phyloP scores from a whole-genome alignment of 1,140 invertebrate species.

The Drosophila bipectinata region DNA sequence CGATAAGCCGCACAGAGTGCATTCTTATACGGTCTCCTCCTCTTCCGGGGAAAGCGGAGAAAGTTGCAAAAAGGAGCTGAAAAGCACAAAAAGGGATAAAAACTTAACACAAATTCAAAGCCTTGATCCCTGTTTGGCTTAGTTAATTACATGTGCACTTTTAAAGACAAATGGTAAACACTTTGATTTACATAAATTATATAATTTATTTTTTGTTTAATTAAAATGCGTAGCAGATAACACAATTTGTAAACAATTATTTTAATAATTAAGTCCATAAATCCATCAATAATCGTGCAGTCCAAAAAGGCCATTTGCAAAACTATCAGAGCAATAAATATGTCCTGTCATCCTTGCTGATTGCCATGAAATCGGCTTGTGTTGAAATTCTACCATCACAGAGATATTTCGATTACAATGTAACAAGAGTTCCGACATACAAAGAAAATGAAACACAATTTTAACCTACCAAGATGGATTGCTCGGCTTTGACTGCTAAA shows the following conservation, averaged over 20 bases:
- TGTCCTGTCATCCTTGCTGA: conserved; percentile 21
- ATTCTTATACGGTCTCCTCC: conserved; percentile 19
- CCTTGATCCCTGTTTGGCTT: background rate
- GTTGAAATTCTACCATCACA: conserved; percentile 31
- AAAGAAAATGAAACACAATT: conserved; percentile 19
- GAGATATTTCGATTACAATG: conserved; percentile 45
- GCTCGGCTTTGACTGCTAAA: conserved; percentile 33
- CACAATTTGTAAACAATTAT: background rate
- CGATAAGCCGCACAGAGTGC: conserved; percentile 48
- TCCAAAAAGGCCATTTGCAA: conserved; percentile 28
- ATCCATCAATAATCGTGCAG: conserved; percentile 16
- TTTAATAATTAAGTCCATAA: conserved; percentile 25
- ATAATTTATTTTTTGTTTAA: background rate
- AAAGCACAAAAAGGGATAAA: conserved; percentile 5
- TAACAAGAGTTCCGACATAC: conserved; percentile 13
- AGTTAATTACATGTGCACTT: conserved; percentile 1
- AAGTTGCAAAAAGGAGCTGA: conserved; percentile 12
- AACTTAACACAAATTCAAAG: conserved; percentile 4
- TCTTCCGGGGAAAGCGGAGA: background rate
- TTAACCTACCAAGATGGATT: conserved; percentile 29
- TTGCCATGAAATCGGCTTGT: conserved; percentile 39
- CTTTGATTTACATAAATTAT: no score
- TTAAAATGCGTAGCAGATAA: background rate
- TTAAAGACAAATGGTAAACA: background rate
- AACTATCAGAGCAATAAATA: conserved; percentile 32